A percentile compares a stretch with the other conserved stretches of the same genome.
Conservation (phyloP, 1,140 invertebrate species). For the Helicoverpa armigera region DNA sequence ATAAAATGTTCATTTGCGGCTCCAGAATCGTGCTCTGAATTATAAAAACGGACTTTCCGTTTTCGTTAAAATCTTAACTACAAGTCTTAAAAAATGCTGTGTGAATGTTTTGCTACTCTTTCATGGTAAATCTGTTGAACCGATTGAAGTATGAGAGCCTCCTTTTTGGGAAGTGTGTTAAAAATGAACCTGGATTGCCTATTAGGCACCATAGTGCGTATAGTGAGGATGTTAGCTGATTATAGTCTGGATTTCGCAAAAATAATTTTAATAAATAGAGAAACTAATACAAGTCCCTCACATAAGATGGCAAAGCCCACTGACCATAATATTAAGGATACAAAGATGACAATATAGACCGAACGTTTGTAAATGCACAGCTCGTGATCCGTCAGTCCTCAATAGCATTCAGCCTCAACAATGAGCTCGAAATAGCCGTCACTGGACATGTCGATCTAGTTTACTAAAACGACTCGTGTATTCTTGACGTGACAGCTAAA, state of each 20-base stretch:
- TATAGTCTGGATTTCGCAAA: no score
- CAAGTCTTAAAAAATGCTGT: no score
- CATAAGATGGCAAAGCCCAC: neutral
- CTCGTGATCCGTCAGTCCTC: conserved; percentile 36
- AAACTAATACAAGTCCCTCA: neutral
- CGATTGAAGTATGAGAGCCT: no score
- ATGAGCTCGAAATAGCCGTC: conserved; percentile 29
- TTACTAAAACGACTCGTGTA: conserved; percentile 12
- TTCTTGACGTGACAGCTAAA: conserved; percentile 7
- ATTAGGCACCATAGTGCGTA: no score
- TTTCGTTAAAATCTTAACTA: no score
- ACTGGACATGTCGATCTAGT: conserved; percentile 38
- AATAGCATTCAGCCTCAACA: conserved; percentile 32
- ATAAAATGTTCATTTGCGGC: conserved; percentile 6
- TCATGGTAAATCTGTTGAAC: no score
- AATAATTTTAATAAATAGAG: neutral
- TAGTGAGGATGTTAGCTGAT: no score
- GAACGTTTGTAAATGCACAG: conserved; percentile 9
- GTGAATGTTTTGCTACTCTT: no score
- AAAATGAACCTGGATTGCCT: no score
- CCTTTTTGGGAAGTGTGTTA: no score
- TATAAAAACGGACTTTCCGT: no score
- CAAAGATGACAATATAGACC: conserved; percentile 20
- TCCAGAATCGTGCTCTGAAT: neutral
- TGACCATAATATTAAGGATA: neutral